Percentiles rank a stretch among this genome's conserved stretches.
Evolutionary conservation across 2,797 vertebrate species (phyloP).

Genomic region (Anomalospiza imberbis): DNA sequence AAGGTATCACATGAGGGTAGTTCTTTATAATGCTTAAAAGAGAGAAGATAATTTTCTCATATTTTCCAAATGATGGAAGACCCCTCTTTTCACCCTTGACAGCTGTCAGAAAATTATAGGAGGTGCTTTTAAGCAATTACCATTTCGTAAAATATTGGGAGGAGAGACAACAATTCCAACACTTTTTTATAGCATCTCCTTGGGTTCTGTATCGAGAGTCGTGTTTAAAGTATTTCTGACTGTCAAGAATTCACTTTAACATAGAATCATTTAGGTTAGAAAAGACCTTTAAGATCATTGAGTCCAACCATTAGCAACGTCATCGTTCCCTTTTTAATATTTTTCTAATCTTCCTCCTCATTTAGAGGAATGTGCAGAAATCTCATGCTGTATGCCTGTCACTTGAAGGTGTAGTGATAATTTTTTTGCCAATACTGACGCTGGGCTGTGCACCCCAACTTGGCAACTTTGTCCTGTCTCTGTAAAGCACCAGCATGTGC

Average conservation of each 20-base stretch:
- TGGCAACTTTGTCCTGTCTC: neutral
- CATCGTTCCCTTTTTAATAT: neutral
- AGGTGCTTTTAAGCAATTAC: neutral
- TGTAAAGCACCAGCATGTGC: neutral
- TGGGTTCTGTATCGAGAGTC: neutral
- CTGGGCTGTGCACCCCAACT: neutral
- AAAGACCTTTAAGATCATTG: neutral
- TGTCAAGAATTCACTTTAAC: constrained; percentile 17
- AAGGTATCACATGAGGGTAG: neutral
- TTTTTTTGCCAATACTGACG: neutral
- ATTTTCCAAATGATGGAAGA: neutral
- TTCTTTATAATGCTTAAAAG: neutral
- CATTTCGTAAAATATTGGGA: neutral
- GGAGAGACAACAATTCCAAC: neutral
- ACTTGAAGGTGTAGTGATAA: neutral
- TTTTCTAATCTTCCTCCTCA: neutral
- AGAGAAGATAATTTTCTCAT: neutral
- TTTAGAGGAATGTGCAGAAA: neutral
- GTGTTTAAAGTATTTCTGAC: constrained; percentile 21
- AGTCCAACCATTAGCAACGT: neutral
- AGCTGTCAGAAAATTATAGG: neutral
- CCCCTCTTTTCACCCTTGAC: neutral
- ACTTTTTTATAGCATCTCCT: neutral
- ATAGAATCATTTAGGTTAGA: neutral
- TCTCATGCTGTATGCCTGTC: neutral